Base-by-base conservation (phyloP, 2,113 vertebrate genomes). In the Gymnobelideus leadbeateri region DNA sequence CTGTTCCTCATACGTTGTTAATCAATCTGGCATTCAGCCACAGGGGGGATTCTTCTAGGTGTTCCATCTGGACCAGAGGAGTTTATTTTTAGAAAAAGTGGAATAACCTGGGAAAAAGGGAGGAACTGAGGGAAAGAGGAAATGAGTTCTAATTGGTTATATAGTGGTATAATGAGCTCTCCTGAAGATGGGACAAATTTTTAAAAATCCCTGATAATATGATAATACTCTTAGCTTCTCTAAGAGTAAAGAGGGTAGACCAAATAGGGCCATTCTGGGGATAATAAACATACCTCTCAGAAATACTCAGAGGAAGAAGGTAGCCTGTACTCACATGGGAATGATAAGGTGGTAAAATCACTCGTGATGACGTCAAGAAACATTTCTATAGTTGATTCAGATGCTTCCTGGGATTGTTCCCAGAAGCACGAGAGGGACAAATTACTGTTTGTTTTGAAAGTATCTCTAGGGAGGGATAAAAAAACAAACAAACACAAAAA, bases 81-180 rank as follows among this genome's bases (percentile, higher is more conserved):
- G 24, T 52, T 92, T 51, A 89, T 89, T 84, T 92, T 94, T 95
- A 91, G 12, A 95, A 90, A 46, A 94, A 92, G 31, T 52, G 16
- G 14, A 68, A 52, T 3, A 14, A 54, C 91, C 52, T 89, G 77
- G 51, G 51, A 43, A 94, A 10, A 50, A 57, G 21, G 49, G 43
- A 51, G 55, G 8, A 28, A 49, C 24, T n/a, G 37, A 0, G 47
- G 21, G 9, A 61, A 47, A 1, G 50, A 92, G 55, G 57, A 91
- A 94, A 84, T 21, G 51, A 43, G 24, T 61, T 90, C 52, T 51
- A 94, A 24, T 61, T 49, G 0, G 53, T 54, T 91, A 46, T 90
- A 54, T 68, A 94, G 50, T 37, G 50, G 46, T 95, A 50, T 92
- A 47, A 84, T 84, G 43, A 43, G 10, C 68, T 84, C 7, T 84